phyloP scores from a whole-genome alignment of 2,888 invertebrate genomes.

The Stenotaenia linearis region DNA sequence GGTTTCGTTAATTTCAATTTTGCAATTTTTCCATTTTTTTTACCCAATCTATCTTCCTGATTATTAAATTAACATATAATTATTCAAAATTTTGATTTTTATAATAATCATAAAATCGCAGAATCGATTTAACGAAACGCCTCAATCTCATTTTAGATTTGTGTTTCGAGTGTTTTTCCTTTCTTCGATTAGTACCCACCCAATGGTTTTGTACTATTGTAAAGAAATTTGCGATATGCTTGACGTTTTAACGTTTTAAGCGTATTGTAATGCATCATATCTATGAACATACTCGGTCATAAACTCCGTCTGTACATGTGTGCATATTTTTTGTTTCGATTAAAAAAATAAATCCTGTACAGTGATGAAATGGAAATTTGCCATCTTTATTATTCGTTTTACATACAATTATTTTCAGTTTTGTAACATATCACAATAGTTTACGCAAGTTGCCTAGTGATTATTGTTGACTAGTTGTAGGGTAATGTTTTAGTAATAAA shows the following conservation, averaged over 20 bases:
- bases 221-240: not conserved
- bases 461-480: no score
- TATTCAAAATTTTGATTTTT: no score
- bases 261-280: not conserved
- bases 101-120: no score
- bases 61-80: no score
- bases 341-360: conserved; percentile 11
- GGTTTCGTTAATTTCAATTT: not conserved
- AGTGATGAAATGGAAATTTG: not conserved
- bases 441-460: no score
- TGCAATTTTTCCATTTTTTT: not conserved
- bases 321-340: conserved; percentile 3
- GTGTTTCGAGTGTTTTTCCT: not conserved
- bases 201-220: conserved; percentile 8
- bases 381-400: not conserved
- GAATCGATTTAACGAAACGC: no score
- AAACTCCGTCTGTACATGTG: conserved; percentile 11
- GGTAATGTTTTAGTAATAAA: no score
- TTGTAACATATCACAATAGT: no score
- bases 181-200: not conserved
- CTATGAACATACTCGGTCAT: conserved; percentile 19
- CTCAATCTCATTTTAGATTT: not conserved
- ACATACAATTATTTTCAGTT: no score
- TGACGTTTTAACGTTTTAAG: not conserved
- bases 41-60: no score